A percentile compares a stretch with the other conserved stretches of the same genome.
phyloP scores from a whole-genome alignment of 1,140 invertebrate species.

The Eurosta solidaginis region DNA sequence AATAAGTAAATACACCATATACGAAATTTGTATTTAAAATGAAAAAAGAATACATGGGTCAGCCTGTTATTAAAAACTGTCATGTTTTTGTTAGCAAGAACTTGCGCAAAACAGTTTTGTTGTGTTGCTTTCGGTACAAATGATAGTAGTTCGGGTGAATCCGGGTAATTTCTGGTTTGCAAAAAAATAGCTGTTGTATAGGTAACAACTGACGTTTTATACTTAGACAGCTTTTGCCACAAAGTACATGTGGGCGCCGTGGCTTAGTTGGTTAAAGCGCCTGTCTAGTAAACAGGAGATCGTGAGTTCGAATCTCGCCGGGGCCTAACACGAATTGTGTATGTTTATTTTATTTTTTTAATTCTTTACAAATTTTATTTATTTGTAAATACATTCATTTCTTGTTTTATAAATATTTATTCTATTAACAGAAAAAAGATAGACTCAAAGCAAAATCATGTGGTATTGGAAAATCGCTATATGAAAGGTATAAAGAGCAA shows the following conservation, averaged over 20 bases:
- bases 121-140: too few species aligned
- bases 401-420: background rate
- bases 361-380: background rate
- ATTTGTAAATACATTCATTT: background rate
- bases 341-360: background rate
- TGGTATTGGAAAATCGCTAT: too few species aligned
- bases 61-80: background rate
- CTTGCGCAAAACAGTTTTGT: background rate
- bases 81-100: too few species aligned
- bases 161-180: too few species aligned
- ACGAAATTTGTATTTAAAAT: background rate
- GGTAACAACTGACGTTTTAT: too few species aligned
- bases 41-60: background rate
- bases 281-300: conserved; percentile 68
- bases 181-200: too few species aligned
- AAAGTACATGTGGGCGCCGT: conserved; percentile 59
- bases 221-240: too few species aligned
- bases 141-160: too few species aligned
- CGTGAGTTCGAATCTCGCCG: conserved; percentile 64
- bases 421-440: too few species aligned
- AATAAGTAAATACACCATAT: background rate
- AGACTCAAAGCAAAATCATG: too few species aligned
- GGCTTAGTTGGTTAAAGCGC: conserved; percentile 69
- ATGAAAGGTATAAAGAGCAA: background rate
- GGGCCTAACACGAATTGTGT: conserved; percentile 49